Percentiles rank a stretch among this genome's conserved stretches.
These are phyloP conservation scores for Pherbina coryleti DNA, from an alignment of 2,888 invertebrate genomes.

Conservation along the genomic window DNA sequence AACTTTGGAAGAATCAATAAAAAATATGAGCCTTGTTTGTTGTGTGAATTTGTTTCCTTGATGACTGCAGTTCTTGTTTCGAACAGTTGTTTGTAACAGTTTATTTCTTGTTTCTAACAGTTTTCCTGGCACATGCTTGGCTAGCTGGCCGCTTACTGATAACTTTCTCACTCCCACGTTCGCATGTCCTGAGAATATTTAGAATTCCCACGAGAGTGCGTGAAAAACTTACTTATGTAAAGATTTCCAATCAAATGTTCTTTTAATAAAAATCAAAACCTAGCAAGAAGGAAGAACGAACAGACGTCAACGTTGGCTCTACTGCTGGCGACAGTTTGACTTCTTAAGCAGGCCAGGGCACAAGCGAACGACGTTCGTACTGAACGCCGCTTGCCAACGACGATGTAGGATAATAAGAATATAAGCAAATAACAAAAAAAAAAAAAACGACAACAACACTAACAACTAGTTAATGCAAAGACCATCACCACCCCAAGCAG, in stretches of 20 bases:
- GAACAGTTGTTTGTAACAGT: not conserved
- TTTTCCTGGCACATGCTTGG: not conserved
- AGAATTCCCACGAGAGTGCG: conserved; percentile 22
- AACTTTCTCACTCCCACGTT: conserved; percentile 34
- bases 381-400: conserved; percentile 26
- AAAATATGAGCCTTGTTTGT: not conserved
- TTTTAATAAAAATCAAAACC: not conserved
- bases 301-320: not conserved
- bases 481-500: not conserved
- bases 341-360: conserved; percentile 2
- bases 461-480: not conserved
- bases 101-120: not conserved
- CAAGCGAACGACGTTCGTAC: conserved; percentile 11
- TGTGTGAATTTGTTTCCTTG: not conserved
- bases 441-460: not conserved
- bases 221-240: not conserved
- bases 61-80: not conserved
- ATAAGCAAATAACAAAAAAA: conserved; percentile 20
- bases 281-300: not conserved
- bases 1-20: not conserved
- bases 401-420: conserved; percentile 32
- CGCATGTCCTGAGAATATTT: conserved; percentile 17
- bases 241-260: not conserved
- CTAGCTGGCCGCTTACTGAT: not conserved
- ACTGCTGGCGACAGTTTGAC: conserved; percentile 6